A percentile compares a stretch with the other conserved stretches of the same genome.
phyloP scores from a whole-genome alignment of 1,140 invertebrate genomes.

The Euwallacea fornicatus region DNA sequence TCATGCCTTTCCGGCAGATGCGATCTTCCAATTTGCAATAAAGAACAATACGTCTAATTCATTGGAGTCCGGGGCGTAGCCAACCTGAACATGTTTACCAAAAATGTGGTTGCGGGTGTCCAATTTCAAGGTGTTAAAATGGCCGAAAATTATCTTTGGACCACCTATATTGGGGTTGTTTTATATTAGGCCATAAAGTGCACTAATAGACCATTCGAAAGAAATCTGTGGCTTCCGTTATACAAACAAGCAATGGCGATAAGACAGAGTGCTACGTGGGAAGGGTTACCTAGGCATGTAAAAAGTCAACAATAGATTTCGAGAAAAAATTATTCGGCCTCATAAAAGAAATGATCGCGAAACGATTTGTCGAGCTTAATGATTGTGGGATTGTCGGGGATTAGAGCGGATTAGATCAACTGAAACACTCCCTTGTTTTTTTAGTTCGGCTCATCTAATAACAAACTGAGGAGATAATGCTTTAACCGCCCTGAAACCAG shows the following conservation, averaged over 20 bases:
- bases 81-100: too few species aligned
- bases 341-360: too few species aligned
- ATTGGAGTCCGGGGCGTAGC: too few species aligned
- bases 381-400: too few species aligned
- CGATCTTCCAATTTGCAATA: not conserved
- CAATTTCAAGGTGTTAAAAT: slow-evolving; percentile 13
- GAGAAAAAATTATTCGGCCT: not conserved
- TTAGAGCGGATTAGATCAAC: too few species aligned
- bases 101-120: not conserved
- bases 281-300: slow-evolving; percentile 12
- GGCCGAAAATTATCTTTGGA: not conserved
- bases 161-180: slow-evolving; percentile 7
- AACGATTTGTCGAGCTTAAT: too few species aligned
- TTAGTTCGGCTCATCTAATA: too few species aligned
- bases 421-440: too few species aligned
- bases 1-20: too few species aligned
- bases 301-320: slow-evolving; percentile 10
- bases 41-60: not conserved
- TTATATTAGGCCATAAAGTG: slow-evolving; percentile 7
- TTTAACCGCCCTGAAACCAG: too few species aligned
- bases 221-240: slow-evolving; percentile 10
- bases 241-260: slow-evolving; percentile 2
- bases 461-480: too few species aligned
- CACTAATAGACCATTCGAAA: not conserved
- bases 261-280: not conserved